Base-by-base conservation (phyloP, 2,113 vertebrate species). In the Mormoops blainvillei region DNA sequence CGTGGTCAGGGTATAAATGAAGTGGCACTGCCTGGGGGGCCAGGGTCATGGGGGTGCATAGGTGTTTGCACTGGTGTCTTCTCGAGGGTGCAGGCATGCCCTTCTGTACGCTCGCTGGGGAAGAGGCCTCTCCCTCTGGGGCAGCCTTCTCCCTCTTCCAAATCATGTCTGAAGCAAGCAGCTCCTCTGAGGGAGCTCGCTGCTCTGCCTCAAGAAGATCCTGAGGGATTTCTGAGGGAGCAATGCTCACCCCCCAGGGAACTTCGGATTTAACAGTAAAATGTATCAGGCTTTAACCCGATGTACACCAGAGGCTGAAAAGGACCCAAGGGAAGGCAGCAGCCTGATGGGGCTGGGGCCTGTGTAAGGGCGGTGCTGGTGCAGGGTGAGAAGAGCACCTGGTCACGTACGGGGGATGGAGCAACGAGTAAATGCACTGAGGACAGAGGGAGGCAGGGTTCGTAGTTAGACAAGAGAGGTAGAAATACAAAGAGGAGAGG, bases 341-440 rank as follows among this genome's bases (percentile, higher is more conserved):
- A 1, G 81, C 28, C 58, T 38, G 81, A 67, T 1, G 2, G 45
- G 43, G 12, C 19, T 28, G n/a, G 5, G 28, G 26, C n/a, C n/a
- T 33, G 13, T 4, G 20, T 8, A 18, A n/a, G 67, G 15, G 16
- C 0, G 12, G 54, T 5, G 15, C 4, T 8, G 38, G 38, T 12
- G 7, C 28, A 52, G 31, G 36, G 45, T 7, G n/a, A 43, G 19
- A 38, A 71, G 68, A 76, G 33, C 3, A 9, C 41, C 24, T 5
- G 31, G 76, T 16, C n/a, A 24, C 1, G 7, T 3, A 4, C 2
- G 1, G 33, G 5, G 65, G 0, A 50, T 26, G 38, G 71, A 61
- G 68, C 1, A 0, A 45, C 7, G 11, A 7, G 45, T 1, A n/a
- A 45, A 5, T 0, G 31, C 14, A 3, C 5, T 16, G 24, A 38